Evolutionary conservation across 1,140 invertebrate species (phyloP).

Genomic region (Nebria ingens): DNA sequence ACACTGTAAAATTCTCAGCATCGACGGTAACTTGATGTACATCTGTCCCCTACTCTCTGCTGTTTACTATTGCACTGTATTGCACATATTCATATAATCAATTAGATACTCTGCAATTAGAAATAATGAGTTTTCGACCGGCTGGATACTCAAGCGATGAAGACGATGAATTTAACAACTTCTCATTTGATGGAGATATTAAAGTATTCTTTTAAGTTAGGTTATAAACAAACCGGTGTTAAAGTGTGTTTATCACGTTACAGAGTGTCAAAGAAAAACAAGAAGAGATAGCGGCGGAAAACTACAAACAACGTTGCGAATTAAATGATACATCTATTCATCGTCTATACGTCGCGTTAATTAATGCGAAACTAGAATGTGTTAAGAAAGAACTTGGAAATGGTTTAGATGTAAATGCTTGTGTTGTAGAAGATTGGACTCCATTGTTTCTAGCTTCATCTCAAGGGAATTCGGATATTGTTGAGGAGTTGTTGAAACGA

Average conservation of each 20-base stretch:
- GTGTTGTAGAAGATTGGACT: slow-evolving; percentile 24
- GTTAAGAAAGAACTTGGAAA: background rate
- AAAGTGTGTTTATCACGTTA: background rate
- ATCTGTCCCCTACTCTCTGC: no score
- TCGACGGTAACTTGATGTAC: no score
- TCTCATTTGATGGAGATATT: background rate
- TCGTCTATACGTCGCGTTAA: background rate
- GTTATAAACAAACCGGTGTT: background rate
- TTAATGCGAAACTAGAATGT: background rate
- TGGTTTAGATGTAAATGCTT: slow-evolving; percentile 21
- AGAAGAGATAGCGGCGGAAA: background rate
- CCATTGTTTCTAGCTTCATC: slow-evolving; percentile 23
- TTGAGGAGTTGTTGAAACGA: slow-evolving; percentile 19
- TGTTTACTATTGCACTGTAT: no score
- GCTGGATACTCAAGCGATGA: background rate
- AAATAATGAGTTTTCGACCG: background rate
- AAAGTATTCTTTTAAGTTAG: background rate
- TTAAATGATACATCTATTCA: background rate
- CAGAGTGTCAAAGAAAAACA: background rate
- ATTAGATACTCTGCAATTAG: background rate
- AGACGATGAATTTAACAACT: background rate
- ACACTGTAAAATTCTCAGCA: no score
- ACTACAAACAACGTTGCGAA: background rate
- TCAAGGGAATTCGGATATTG: slow-evolving; percentile 20
- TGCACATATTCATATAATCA: no score